Evolutionary conservation across 1,140 invertebrate species (phyloP).

Genomic region (Lordiphosa mommai): DNA sequence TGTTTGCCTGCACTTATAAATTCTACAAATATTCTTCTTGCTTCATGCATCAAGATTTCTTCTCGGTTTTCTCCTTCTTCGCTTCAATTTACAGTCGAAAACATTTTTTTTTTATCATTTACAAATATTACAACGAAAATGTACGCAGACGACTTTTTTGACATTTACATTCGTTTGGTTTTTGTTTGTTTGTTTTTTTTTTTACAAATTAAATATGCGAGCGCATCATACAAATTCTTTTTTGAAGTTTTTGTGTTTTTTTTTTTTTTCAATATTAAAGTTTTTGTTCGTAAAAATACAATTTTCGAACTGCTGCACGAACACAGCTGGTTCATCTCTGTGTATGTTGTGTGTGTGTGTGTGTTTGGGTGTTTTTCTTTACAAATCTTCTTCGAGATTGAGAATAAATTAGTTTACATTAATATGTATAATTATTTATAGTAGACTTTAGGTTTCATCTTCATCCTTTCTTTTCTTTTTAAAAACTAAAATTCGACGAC

Average conservation of each 20-base stretch:
- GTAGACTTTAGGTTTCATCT: constrained; percentile 45
- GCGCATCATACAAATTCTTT: constrained; percentile 30
- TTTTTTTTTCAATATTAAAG: constrained; percentile 13
- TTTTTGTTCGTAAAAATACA: constrained; percentile 43
- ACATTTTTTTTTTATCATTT: constrained; percentile 41
- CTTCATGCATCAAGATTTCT: constrained; percentile 10
- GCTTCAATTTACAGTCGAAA: constrained; percentile 65
- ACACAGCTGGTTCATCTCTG: neutral
- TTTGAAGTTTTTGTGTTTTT: constrained; percentile 24
- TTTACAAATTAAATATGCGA: constrained; percentile 31
- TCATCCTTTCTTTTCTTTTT: constrained; percentile 10
- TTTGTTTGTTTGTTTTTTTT: constrained; percentile 21
- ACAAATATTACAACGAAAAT: constrained; percentile 66
- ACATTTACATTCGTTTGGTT: constrained; percentile 28
- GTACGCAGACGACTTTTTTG: constrained; percentile 35
- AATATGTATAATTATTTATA: constrained; percentile 54
- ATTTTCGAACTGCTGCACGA: constrained; percentile 5
- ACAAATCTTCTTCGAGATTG: constrained; percentile 35
- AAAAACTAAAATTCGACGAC: constrained; percentile 41
- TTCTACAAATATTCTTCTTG: constrained; percentile 38
- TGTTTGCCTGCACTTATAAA: constrained; percentile 39
- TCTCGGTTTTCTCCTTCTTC: constrained; percentile 4
- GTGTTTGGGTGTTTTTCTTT: neutral
- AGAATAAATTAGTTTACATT: constrained; percentile 72
- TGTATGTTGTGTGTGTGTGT: neutral